Evolutionary conservation across 2,797 vertebrate species (phyloP).

Genomic region (Scyliorhinus canicula): DNA sequence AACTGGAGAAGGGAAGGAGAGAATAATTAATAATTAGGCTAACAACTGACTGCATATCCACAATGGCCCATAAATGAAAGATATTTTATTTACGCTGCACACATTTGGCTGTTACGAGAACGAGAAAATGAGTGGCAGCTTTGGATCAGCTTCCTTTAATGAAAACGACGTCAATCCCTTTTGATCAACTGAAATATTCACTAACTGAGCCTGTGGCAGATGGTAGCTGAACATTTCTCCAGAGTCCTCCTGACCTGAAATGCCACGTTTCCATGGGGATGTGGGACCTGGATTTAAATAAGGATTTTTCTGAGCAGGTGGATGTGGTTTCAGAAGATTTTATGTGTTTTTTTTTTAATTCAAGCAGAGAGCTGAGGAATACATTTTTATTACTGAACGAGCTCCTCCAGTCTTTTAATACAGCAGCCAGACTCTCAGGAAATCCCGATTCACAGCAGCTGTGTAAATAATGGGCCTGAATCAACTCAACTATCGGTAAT

Average conservation of each 20-base stretch:
- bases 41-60: neutral
- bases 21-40: neutral
- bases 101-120: neutral
- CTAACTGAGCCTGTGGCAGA: neutral
- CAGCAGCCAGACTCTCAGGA: neutral
- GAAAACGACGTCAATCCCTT: slow-evolving; percentile 22
- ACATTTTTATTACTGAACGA: neutral
- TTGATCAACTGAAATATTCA: neutral
- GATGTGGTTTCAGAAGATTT: neutral
- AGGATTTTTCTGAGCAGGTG: neutral
- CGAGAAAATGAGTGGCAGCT: slow-evolving; percentile 15
- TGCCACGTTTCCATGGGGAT: slow-evolving; percentile 19
- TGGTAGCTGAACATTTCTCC: neutral
- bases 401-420: neutral
- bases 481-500: neutral
- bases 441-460: neutral
- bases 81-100: neutral
- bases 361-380: neutral
- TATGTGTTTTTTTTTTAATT: neutral
- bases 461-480: neutral
- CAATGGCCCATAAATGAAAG: neutral
- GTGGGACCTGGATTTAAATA: neutral
- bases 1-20: neutral
- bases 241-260: slow-evolving; percentile 24
- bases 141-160: slow-evolving; percentile 29